These are phyloP conservation scores for Drosophila fuyamai DNA, from an alignment of 1,140 invertebrate genomes.

Conservation along the genomic window DNA sequence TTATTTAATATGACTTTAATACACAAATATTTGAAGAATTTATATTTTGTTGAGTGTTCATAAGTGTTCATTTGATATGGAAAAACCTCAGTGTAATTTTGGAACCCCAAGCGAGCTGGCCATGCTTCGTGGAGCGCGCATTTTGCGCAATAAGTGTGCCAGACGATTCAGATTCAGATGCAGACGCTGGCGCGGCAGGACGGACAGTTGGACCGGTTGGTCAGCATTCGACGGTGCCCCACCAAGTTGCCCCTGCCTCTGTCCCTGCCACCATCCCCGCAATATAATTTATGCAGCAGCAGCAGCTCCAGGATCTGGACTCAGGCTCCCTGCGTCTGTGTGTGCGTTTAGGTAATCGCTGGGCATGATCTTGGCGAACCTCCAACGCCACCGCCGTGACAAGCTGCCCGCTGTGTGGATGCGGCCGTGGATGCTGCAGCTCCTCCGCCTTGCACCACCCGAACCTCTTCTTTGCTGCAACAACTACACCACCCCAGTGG, in stretches of 20 bases:
- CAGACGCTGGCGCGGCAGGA: constrained; percentile 42
- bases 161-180: constrained; percentile 53
- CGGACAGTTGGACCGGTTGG: constrained; percentile 64
- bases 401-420: constrained; percentile 74
- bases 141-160: constrained; percentile 83
- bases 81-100: constrained; percentile 27
- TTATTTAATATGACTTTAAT: too few relatives aligned
- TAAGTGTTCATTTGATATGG: too few relatives aligned
- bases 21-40: too few relatives aligned
- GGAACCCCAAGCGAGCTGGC: constrained; percentile 54
- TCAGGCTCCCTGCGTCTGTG: constrained; percentile 25
- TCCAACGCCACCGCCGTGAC: constrained; percentile 71
- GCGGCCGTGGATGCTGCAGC: constrained; percentile 15
- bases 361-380: constrained; percentile 73
- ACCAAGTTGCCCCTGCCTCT: neutral
- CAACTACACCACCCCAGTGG: constrained; percentile 63
- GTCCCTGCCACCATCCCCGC: constrained; percentile 23
- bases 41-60: too few relatives aligned
- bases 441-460: neutral
- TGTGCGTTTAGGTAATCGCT: constrained; percentile 81
- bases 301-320: constrained; percentile 76
- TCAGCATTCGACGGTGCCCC: constrained; percentile 34
- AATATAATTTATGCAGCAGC: constrained; percentile 72
- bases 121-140: constrained; percentile 79
- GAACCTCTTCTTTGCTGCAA: constrained; percentile 27